These are phyloP conservation scores for Gymnocypris eckloni DNA, from an alignment of 2,797 vertebrate genomes.

Conservation along the genomic window DNA sequence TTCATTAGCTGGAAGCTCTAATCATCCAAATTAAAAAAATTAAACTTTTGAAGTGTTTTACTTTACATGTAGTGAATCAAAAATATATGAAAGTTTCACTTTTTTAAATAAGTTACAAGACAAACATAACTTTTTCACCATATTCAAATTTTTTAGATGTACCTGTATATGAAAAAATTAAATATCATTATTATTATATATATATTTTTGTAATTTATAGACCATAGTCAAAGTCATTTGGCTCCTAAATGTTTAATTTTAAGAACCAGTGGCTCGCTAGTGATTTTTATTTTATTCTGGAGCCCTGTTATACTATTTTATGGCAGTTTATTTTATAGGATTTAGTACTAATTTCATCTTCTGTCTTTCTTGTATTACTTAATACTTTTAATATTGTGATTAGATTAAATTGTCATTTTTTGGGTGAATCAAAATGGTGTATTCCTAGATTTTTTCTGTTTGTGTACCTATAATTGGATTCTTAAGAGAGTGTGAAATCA, in stretches of 20 bases:
- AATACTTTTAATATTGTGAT: conserved; percentile 28
- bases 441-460: conserved; percentile 48
- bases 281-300: background rate
- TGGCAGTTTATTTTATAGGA: background rate
- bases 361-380: background rate
- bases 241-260: background rate
- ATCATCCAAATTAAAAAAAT: too few species aligned
- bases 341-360: background rate
- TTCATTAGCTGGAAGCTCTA: too few species aligned
- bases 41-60: too few species aligned
- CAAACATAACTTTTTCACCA: too few species aligned
- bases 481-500: conserved; percentile 65
- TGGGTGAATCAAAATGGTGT: conserved; percentile 66
- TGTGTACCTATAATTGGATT: conserved; percentile 58
- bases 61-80: too few species aligned
- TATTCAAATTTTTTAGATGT: too few species aligned
- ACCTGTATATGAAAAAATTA: background rate
- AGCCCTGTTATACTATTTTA: conserved; percentile 14
- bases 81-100: too few species aligned
- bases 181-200: background rate
- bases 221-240: background rate
- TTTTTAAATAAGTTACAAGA: too few species aligned
- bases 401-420: conserved; percentile 72
- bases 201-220: background rate
- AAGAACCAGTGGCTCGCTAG: background rate